Evolutionary conservation across 2,113 vertebrate genomes (phyloP), one percentile per base, ranked within the genome.

Genomic region (Marcusenius ussheri): DNA sequence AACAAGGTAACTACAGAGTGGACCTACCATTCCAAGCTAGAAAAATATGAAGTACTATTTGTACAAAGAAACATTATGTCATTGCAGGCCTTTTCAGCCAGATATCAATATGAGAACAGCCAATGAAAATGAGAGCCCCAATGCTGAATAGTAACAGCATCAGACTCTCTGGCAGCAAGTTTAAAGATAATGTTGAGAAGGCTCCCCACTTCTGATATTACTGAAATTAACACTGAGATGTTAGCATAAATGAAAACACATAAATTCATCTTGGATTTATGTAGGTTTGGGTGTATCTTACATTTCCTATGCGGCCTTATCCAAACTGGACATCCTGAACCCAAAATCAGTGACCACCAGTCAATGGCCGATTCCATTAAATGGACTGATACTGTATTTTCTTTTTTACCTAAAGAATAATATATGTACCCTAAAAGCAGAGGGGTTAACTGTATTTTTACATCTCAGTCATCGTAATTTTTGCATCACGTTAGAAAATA

Each of bases 161-260:
- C 70, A 90, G 87, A 10, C 42, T 83, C 51, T 50, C 9, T 87
- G 53, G 88, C 91, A 88, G 89, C 77, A 50, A 86, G 83, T 90
- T 93, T 66, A 35, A 9, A 42, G 89, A 35, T 56, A 49, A 66
- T 90, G 90, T 88, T 89, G 89, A 83, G 0, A 21, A 77, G 91
- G 53, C 80, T 87, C 31, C 39, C 24, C 46, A 77, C 35, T 92
- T 89, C 86, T 90, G 92, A 93, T 91, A 89, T 91, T 70, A 88
- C 89, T 86, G 89, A 89, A 83, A 87, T 93, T 88, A 92, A 92
- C 92, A 88, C 50, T 53, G 80, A 90, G 91, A 92, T 91, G 87
- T 91, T 77, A 84, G 89, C 91, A 88, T 89, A 90, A 95, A 95
- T 94, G 85, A 93, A 93, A 93, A 21, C 21, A 21, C 19, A 2